Base-by-base conservation (phyloP, 2,797 vertebrate genomes). In the Mus minutoides region DNA sequence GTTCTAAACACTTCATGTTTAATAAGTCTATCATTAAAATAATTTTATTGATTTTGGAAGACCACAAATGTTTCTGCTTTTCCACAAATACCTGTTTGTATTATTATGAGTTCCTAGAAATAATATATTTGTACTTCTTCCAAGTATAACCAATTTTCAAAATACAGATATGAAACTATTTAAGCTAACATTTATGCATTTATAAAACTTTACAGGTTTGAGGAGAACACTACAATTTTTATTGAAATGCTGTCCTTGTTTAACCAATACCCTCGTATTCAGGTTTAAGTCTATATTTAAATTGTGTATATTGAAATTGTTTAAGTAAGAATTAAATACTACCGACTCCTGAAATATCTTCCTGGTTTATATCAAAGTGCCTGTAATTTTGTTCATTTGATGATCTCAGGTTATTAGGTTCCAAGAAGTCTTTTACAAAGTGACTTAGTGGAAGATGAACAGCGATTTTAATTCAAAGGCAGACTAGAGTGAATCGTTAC, bases 381-480 rank as follows among this genome's bases (percentile, higher is more conserved):
- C 64, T 79, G 40, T 87, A 43, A 21, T 79, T 0, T 78, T 88
- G 21, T 67, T 93, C 83, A 87, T 69, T 92, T 89, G 87, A 92
- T 87, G 91, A n/a, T 24, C 24, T 10, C 26, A 71, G 71, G 91
- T 95, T 82, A 56, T 86, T 95, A 64, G 37, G 40, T 62, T 93
- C 86, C 26, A 84, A 26, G n/a, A 93, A 73, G n/a, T 94, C 71
- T 37, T 73, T 43, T 31, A n/a, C 60, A 10, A 22, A 88, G 73
- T 60, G 52, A 96, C 75, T 83, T 91, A 95, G 56, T 46, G 54
- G 31, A 95, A 71, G 49, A 93, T 73, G 7, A 43, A 96, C 77
- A 90, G 79, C 4, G 31, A 77, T 94, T 92, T 92, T 77, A 96
- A 96, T 75, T 87, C 79, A 67, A 93, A 95, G 52, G 52, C 62